A percentile compares a stretch with the other conserved stretches of the same genome.
These are phyloP conservation scores for Diploscapter pachys DNA, from an alignment of 1,140 invertebrate species.

Conservation along the genomic window DNA sequence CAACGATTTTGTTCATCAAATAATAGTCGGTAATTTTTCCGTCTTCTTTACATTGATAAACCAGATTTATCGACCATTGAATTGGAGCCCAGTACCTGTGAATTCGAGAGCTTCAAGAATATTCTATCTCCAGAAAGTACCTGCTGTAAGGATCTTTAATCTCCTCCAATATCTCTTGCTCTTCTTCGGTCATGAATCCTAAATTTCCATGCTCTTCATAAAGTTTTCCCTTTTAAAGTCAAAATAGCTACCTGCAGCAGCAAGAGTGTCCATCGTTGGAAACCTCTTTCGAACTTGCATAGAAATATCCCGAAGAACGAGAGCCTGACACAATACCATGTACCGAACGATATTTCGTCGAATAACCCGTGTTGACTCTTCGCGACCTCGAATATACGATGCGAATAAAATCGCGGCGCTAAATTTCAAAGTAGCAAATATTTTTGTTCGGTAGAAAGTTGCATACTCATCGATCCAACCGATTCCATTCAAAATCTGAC, in stretches of 20 bases:
- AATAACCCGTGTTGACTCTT: conserved; percentile 23
- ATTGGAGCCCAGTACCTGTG: conserved; percentile 31
- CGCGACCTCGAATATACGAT: conserved; percentile 35
- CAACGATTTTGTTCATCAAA: conserved; percentile 26
- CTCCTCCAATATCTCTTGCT: conserved; percentile 30
- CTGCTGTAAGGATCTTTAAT: conserved; percentile 28
- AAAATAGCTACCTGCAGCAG: conserved; percentile 19
- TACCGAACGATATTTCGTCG: conserved; percentile 38
- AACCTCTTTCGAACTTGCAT: conserved; percentile 43
- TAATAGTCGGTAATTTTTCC: conserved; percentile 27
- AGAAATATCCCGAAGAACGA: conserved; percentile 50
- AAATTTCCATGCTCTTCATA: neutral
- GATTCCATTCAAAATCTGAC: conserved; percentile 47
- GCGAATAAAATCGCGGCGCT: conserved; percentile 32
- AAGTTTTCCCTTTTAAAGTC: neutral
- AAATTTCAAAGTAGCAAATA: neutral
- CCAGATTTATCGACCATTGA: conserved; percentile 32
- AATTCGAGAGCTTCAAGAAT: conserved; percentile 2
- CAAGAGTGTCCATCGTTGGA: conserved; percentile 32
- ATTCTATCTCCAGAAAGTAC: conserved; percentile 1
- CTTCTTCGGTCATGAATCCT: conserved; percentile 31
- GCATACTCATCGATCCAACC: conserved; percentile 55
- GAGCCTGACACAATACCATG: conserved; percentile 29
- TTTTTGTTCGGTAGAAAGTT: neutral
- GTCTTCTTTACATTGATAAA: conserved; percentile 28